Evolutionary conservation across 2,797 vertebrate species (phyloP).

Genomic region (Melanogrammus aeglefinus): DNA sequence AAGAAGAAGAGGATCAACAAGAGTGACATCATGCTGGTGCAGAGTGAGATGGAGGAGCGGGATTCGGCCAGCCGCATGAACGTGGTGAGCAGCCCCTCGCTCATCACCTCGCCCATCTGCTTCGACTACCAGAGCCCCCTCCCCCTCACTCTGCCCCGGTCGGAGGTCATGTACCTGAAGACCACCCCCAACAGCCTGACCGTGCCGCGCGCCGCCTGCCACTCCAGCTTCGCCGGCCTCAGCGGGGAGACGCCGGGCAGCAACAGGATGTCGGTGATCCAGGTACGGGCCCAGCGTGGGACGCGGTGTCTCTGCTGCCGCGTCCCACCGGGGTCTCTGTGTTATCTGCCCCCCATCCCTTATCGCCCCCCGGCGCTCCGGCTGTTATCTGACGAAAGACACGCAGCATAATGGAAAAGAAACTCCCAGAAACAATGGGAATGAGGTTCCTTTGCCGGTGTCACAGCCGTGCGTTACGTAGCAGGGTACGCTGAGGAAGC

Average conservation of each 20-base stretch:
- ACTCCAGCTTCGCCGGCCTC: constrained; percentile 97
- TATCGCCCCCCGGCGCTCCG: constrained; percentile 54
- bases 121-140: constrained; percentile 99
- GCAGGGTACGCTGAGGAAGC: constrained; percentile 34
- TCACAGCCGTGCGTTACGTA: constrained; percentile 38
- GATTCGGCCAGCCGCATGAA: constrained; percentile 99
- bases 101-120: constrained; percentile 98
- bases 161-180: constrained; percentile 99
- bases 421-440: constrained; percentile 54
- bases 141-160: constrained; percentile 96
- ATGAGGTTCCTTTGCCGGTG: constrained; percentile 37
- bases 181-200: constrained; percentile 97
- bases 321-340: constrained; percentile 17
- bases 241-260: constrained; percentile 88
- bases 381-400: constrained; percentile 63
- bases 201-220: constrained; percentile 95
- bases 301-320: too few species aligned
- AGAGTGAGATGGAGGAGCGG: constrained; percentile 97
- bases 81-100: constrained; percentile 98
- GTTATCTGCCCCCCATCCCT: constrained; percentile 59
- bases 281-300: constrained; percentile 81
- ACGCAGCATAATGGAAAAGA: constrained; percentile 40
- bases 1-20: constrained; percentile 99
- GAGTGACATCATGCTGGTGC: constrained; percentile 99
- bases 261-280: constrained; percentile 99